Percentiles rank a stretch among this genome's conserved stretches.
Conservation (phyloP, 2,888 invertebrate species). For the Pyrgus malvae region DNA sequence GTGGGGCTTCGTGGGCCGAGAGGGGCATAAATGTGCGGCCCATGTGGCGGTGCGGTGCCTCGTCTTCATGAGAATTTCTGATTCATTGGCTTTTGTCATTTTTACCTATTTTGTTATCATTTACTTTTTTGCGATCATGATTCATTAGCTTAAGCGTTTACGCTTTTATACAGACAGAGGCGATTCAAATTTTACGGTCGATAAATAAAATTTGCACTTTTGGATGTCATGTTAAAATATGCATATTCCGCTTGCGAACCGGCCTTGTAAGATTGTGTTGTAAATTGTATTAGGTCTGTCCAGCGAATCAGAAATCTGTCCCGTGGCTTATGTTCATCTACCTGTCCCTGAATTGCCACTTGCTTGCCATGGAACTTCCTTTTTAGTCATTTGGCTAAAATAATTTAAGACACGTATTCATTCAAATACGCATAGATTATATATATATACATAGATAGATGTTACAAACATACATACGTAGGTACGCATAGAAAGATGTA, state of each 20-base stretch:
- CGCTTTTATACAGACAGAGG: constrained; percentile 21
- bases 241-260: background rate
- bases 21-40: constrained; percentile 64
- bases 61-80: constrained; percentile 74
- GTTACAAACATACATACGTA: no score
- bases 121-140: constrained; percentile 33
- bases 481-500: no score
- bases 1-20: constrained; percentile 45
- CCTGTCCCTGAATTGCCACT: no score
- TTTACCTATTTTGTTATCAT: constrained; percentile 32
- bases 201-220: constrained; percentile 19
- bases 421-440: no score
- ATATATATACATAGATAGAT: no score
- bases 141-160: constrained; percentile 27
- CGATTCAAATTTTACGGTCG: constrained; percentile 18
- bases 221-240: background rate
- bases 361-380: no score
- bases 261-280: no score
- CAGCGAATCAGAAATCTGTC: no score
- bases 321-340: no score
- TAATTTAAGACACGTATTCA: no score
- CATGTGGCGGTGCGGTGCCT: constrained; percentile 60
- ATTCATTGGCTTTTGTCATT: constrained; percentile 65
- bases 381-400: no score
- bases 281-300: no score